Evolutionary conservation across 2,797 vertebrate genomes (phyloP).

Genomic region (Acestrorhynchus altus): DNA sequence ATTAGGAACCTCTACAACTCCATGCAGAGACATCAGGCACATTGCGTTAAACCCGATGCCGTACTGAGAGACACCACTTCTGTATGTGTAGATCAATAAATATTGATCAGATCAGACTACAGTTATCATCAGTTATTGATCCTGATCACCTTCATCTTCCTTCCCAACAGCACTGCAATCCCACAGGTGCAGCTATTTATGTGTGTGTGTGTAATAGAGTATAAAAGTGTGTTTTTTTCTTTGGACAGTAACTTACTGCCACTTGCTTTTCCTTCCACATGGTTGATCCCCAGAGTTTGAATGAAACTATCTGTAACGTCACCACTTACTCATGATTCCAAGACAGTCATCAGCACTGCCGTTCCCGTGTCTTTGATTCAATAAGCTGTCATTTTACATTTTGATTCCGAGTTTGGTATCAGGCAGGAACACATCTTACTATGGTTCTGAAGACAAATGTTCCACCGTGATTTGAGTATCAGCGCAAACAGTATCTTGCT

Average conservation of each 20-base stretch:
- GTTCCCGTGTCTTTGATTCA: not conserved
- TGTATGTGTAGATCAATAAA: too few species aligned
- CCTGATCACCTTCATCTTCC: too few species aligned
- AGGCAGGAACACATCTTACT: not conserved
- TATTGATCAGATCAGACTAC: too few species aligned
- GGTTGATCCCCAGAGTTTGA: constrained; percentile 40
- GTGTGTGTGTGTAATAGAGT: too few species aligned
- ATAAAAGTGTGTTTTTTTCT: too few species aligned
- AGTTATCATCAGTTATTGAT: too few species aligned
- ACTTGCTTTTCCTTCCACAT: constrained; percentile 39
- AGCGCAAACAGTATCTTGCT: not conserved
- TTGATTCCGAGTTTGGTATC: not conserved
- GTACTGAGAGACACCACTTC: too few species aligned
- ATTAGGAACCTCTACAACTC: too few species aligned
- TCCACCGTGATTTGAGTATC: constrained; percentile 2
- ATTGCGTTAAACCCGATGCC: too few species aligned
- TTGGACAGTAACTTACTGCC: constrained; percentile 40
- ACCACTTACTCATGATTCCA: constrained; percentile 28
- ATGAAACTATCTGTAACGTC: constrained; percentile 42
- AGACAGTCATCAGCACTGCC: constrained; percentile 23
- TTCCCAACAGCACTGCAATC: too few species aligned
- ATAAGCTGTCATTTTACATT: not conserved
- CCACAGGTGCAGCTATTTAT: too few species aligned
- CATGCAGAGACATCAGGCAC: too few species aligned
- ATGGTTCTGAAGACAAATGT: constrained; percentile 6